These are phyloP conservation scores for Andrena bucephala DNA, from an alignment of 2,888 invertebrate species.

Conservation along the genomic window DNA sequence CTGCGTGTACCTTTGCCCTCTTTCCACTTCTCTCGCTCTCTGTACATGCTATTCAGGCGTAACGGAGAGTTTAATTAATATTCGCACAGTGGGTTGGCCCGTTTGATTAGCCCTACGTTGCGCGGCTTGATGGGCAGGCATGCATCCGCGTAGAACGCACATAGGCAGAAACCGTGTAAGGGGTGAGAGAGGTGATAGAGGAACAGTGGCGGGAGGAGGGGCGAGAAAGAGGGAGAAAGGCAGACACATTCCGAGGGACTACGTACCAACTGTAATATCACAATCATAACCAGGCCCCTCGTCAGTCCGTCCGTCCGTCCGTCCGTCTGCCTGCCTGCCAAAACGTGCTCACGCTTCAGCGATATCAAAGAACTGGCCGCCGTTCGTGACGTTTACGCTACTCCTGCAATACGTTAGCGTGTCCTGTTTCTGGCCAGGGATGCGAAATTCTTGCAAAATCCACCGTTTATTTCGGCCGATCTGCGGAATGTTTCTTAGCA, in stretches of 20 bases:
- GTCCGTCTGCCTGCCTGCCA: conserved; percentile 74
- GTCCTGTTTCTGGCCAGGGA: conserved; percentile 53
- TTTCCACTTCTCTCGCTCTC: conserved; percentile 55
- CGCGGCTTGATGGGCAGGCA: conserved; percentile 80
- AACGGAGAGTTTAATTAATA: conserved; percentile 84
- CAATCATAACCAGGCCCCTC: conserved; percentile 83
- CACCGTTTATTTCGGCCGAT: background rate
- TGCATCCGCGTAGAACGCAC: conserved; percentile 75
- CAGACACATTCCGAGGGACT: conserved; percentile 80
- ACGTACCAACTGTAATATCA: conserved; percentile 82
- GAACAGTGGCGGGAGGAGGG: conserved; percentile 25
- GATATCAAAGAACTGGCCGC: conserved; percentile 83
- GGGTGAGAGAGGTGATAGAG: conserved; percentile 50
- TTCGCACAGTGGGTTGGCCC: conserved; percentile 81
- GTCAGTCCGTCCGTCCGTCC: conserved; percentile 70
- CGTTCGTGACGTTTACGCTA: conserved; percentile 71
- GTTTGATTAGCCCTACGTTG: conserved; percentile 84
- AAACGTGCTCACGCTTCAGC: conserved; percentile 84
- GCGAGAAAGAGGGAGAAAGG: conserved; percentile 44
- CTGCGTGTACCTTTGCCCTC: conserved; percentile 52
- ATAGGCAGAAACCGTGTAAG: conserved; percentile 58
- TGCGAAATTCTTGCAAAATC: conserved; percentile 29
- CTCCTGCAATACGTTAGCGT: conserved; percentile 44
- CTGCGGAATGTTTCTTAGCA: too few species aligned
- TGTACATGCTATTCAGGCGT: conserved; percentile 74